Conservation (phyloP, 2,888 invertebrate genomes). For the Polymixis lichenea region DNA sequence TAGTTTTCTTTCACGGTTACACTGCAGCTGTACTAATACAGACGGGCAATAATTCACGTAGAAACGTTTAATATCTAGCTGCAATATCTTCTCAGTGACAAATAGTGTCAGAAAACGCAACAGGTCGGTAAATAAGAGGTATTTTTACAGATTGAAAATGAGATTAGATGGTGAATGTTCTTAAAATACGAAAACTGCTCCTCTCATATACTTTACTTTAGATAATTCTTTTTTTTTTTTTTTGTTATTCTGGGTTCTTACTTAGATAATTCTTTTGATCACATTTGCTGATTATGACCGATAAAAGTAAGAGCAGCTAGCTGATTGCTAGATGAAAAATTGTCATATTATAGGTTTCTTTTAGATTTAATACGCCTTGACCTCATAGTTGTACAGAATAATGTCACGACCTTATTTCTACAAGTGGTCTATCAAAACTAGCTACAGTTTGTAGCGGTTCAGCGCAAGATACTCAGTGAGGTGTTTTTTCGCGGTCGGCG, state of each 20-base stretch:
- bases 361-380: neutral
- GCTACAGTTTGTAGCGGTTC: conserved; percentile 74
- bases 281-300: neutral
- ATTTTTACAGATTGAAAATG: no score
- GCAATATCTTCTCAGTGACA: neutral
- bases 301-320: neutral
- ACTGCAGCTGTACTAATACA: neutral
- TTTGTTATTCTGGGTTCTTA: no score
- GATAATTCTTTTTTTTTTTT: neutral
- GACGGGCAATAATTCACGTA: neutral
- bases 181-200: neutral
- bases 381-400: conserved; percentile 11
- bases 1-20: neutral
- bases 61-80: neutral
- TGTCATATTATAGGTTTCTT: neutral
- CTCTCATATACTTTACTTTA: neutral
- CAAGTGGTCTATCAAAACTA: conserved; percentile 64
- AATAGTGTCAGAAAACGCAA: neutral
- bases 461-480: conserved; percentile 71
- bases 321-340: neutral
- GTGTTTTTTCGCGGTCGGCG: conserved; percentile 79
- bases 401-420: conserved; percentile 49
- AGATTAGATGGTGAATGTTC: neutral
- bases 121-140: no score
- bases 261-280: neutral